Conservation (phyloP, 2,797 vertebrate species). For the Eulemur coronatus region DNA sequence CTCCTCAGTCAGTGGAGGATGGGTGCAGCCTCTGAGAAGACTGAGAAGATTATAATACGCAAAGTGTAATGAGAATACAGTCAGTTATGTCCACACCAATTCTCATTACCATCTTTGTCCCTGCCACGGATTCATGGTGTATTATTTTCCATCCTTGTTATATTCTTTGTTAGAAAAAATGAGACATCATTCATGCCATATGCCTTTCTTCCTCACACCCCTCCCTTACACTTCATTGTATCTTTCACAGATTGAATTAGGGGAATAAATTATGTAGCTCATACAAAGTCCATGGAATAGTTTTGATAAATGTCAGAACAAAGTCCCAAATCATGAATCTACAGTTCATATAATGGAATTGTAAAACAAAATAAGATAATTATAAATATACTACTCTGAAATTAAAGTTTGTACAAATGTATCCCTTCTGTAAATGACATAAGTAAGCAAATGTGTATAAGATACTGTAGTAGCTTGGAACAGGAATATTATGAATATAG, state of each 20-base stretch:
- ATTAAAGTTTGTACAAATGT: conserved; percentile 44
- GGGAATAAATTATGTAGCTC: conserved; percentile 55
- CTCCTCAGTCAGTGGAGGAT: not conserved
- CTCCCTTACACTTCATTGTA: conserved; percentile 24
- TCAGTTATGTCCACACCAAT: not conserved
- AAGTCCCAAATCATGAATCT: not conserved
- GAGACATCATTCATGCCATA: conserved; percentile 63
- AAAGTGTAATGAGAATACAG: conserved; percentile 62
- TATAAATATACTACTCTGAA: conserved; percentile 41
- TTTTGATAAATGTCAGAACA: conserved; percentile 1
- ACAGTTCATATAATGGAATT: not conserved
- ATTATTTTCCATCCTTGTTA: conserved; percentile 63
- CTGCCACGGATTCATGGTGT: not conserved
- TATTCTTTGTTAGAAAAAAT: conserved; percentile 63
- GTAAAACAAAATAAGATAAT: conserved; percentile 32
- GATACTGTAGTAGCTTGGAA: not conserved
- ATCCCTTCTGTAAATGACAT: not conserved
- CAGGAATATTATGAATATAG: not conserved
- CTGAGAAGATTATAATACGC: conserved; percentile 32
- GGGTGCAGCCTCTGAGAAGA: conserved; percentile 30
- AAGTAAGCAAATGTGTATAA: conserved; percentile 43
- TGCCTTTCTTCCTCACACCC: conserved; percentile 43
- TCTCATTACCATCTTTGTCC: conserved; percentile 52
- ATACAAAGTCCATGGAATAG: conserved; percentile 37
- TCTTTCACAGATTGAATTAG: conserved; percentile 55